These are phyloP conservation scores for Panopea generosa DNA, from an alignment of 2,888 invertebrate species.

Conservation along the genomic window DNA sequence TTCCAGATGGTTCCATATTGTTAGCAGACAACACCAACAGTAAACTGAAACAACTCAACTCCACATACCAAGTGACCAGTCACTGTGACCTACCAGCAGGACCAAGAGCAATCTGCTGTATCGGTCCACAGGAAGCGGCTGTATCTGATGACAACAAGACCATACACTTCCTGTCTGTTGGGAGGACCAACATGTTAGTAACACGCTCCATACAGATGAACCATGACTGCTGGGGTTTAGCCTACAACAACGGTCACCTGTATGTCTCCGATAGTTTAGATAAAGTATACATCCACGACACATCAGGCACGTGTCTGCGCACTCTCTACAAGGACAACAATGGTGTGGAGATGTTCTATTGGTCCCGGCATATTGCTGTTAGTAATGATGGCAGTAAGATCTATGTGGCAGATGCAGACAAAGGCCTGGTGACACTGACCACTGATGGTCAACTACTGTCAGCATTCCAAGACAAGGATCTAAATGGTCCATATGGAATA, in stretches of 20 bases:
- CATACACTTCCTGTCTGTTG: slow-evolving; percentile 12
- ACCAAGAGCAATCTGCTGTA: slow-evolving; percentile 21
- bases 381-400: slow-evolving; percentile 27
- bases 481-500: slow-evolving; percentile 34
- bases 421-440: slow-evolving; percentile 31
- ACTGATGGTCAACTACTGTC: slow-evolving; percentile 19
- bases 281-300: slow-evolving; percentile 19
- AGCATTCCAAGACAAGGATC: slow-evolving; percentile 3
- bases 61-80: slow-evolving; percentile 15
- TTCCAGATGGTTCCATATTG: slow-evolving; percentile 21
- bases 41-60: slow-evolving; percentile 29
- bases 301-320: slow-evolving; percentile 12
- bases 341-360: slow-evolving; percentile 27
- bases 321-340: slow-evolving; percentile 9
- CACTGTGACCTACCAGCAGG: slow-evolving; percentile 17
- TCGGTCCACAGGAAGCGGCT: slow-evolving; percentile 19
- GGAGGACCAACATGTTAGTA: slow-evolving; percentile 1
- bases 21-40: slow-evolving; percentile 31
- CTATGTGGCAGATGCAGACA: slow-evolving; percentile 33
- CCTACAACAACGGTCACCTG: slow-evolving; percentile 25
- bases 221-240: slow-evolving; percentile 36
- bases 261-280: slow-evolving; percentile 38
- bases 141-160: slow-evolving; percentile 25
- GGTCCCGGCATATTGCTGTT: slow-evolving; percentile 28
- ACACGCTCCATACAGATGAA: slow-evolving; percentile 21